phyloP scores from a whole-genome alignment of 2,888 invertebrate species.

The Pinctada fucata region DNA sequence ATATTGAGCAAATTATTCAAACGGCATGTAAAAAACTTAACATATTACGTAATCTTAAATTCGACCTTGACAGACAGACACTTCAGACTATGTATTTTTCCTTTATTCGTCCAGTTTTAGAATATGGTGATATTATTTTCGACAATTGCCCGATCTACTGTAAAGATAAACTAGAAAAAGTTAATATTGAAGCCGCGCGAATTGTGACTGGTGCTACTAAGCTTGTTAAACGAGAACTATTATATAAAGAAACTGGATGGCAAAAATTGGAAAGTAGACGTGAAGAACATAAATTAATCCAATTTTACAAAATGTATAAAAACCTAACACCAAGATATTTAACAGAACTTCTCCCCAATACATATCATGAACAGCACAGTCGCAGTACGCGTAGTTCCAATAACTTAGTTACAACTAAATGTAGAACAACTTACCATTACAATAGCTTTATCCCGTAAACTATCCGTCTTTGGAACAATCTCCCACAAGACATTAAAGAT shows the following conservation, averaged over 20 bases:
- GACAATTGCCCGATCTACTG: no score
- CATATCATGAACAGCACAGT: not conserved
- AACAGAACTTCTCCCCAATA: not conserved
- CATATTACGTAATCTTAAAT: not conserved
- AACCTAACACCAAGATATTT: not conserved
- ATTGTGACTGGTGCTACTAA: slow-evolving; percentile 27
- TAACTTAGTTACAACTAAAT: not conserved
- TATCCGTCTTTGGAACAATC: slow-evolving; percentile 10
- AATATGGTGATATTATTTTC: no score
- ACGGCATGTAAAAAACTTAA: slow-evolving; percentile 4
- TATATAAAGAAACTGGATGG: slow-evolving; percentile 15
- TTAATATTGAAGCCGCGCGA: slow-evolving; percentile 9
- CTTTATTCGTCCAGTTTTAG: no score
- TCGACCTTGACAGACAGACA: not conserved
- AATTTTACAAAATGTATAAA: not conserved
- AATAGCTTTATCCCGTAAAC: slow-evolving; percentile 12
- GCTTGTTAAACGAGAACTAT: not conserved
- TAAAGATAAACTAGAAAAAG: slow-evolving; percentile 6
- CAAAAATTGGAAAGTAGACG: not conserved
- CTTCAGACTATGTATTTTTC: slow-evolving; percentile 8
- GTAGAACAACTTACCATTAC: not conserved
- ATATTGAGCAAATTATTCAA: not conserved
- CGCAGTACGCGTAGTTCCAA: not conserved
- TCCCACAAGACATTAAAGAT: not conserved
- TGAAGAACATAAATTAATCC: not conserved